Percentiles rank a stretch among this genome's conserved stretches.
Conservation (phyloP, 1,140 invertebrate species). For the Heliconius hewitsoni region DNA sequence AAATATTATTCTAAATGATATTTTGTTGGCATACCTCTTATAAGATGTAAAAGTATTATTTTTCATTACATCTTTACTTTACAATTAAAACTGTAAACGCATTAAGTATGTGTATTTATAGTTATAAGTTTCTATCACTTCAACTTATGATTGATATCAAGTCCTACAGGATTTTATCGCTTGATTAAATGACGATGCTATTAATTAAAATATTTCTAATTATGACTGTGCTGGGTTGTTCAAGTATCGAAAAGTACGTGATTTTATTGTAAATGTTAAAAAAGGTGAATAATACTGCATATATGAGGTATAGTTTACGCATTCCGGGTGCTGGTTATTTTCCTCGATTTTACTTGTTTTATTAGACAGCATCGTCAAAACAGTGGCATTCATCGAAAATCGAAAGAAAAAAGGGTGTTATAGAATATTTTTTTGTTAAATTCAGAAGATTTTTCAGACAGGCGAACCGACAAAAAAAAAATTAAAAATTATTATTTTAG, state of each 20-base stretch:
- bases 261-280: not conserved
- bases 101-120: too few species aligned
- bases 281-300: not conserved
- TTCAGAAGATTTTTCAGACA: too few species aligned
- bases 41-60: too few species aligned
- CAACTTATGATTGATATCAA: not conserved
- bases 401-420: too few species aligned
- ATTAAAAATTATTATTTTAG: too few species aligned
- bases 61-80: too few species aligned
- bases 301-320: too few species aligned
- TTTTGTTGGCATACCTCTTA: not conserved
- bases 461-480: too few species aligned
- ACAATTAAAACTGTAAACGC: too few species aligned
- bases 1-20: not conserved
- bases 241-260: not conserved
- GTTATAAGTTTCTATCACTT: not conserved
- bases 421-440: too few species aligned
- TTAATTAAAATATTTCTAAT: not conserved
- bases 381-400: too few species aligned
- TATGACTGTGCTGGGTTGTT: not conserved
- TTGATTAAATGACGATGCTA: not conserved
- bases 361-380: too few species aligned
- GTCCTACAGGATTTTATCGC: not conserved
- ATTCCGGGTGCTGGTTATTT: not conserved
- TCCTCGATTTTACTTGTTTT: not conserved